Conservation (phyloP, 2,797 vertebrate species). For the Podarcis siculus region DNA sequence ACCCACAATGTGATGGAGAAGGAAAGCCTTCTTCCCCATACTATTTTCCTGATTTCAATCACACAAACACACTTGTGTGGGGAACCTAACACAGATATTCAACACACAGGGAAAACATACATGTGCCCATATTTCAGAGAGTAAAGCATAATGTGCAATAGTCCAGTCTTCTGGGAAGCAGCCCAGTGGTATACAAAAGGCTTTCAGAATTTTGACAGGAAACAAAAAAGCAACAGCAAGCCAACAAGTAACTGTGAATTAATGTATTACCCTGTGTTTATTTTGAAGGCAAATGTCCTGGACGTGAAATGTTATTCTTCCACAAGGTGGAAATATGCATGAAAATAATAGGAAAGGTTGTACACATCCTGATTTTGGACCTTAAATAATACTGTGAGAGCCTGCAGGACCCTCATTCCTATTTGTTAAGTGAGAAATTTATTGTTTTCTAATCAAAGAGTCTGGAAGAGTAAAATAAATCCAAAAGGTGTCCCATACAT, state of each 20-base stretch:
- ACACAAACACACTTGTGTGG: not conserved
- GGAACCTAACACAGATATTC: not conserved
- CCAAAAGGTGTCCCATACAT: constrained; percentile 10
- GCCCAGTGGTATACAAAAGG: not conserved
- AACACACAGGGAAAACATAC: not conserved
- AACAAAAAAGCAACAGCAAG: not conserved
- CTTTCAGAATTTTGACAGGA: not conserved
- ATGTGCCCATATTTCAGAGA: not conserved
- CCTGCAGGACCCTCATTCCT: not conserved
- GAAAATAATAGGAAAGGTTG: not conserved
- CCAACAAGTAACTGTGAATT: not conserved
- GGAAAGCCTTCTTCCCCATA: not conserved
- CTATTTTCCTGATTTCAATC: not conserved
- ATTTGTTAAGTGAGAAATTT: not conserved
- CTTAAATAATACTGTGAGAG: not conserved
- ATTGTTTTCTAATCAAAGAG: constrained; percentile 38
- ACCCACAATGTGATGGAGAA: too few relatives aligned
- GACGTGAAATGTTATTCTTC: not conserved
- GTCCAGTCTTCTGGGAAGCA: not conserved
- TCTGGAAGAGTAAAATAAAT: not conserved
- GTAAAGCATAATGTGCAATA: not conserved
- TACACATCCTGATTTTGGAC: not conserved
- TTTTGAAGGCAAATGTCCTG: not conserved
- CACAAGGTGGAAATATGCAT: not conserved
- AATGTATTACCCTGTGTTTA: not conserved